Conservation (phyloP, 2,113 vertebrate genomes). For the Neomonachus schauinslandi region DNA sequence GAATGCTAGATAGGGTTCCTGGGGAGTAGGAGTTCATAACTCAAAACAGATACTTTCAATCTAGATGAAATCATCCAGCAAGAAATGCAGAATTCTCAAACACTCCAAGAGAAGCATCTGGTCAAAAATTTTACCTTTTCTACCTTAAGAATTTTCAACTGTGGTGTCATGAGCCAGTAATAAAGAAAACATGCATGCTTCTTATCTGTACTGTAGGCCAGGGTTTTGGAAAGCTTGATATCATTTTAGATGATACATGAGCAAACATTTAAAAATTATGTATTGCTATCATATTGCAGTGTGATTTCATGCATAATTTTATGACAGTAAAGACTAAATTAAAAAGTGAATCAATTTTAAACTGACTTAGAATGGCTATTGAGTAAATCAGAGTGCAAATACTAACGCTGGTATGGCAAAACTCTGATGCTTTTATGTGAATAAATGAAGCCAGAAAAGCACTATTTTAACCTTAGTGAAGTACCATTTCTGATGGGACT, state of each 20-base stretch:
- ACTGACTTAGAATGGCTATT: not conserved
- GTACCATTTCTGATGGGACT: not conserved
- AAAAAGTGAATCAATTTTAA: conserved; percentile 11
- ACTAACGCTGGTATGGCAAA: not conserved
- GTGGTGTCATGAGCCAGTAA: not conserved
- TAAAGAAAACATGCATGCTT: not conserved
- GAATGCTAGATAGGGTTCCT: not conserved
- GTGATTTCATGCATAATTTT: not conserved
- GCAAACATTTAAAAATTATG: not conserved
- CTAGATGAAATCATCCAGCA: not conserved
- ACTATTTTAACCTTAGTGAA: not conserved
- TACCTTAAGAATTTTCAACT: not conserved
- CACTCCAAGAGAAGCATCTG: not conserved
- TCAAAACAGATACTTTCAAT: not conserved
- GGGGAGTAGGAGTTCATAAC: not conserved
- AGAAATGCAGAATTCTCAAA: not conserved
- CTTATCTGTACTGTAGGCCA: not conserved
- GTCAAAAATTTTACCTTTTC: not conserved
- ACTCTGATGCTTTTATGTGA: not conserved
- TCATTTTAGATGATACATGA: not conserved
- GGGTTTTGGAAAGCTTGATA: not conserved
- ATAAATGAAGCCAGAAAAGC: not conserved
- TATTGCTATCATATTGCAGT: not conserved
- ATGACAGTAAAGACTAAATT: not conserved
- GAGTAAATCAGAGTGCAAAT: not conserved